Evolutionary conservation across 2,888 invertebrate genomes (phyloP), one percentile per base, ranked within the genome.

Genomic region (Hedya salicella): DNA sequence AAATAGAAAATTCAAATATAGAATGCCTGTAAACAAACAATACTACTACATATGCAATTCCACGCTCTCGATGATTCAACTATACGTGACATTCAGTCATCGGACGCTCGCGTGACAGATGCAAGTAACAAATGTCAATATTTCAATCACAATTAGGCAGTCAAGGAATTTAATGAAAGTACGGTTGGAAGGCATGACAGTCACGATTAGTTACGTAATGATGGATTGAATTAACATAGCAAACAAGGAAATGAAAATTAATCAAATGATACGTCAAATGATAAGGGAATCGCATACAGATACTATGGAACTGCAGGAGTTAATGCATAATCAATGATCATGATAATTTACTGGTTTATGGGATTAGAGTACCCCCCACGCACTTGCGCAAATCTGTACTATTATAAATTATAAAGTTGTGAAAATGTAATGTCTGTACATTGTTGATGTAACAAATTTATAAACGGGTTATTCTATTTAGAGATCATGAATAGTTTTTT

Each of bases 161-260:
- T 25, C 57, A 14, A 30, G 56, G 63, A 49, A 63, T 63, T 48
- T 42, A 63, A 63, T 56, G 63, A 63, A 49, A 63, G 63, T 49
- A 14, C n/a, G 48, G 36, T 30, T n/a, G 40, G 13, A 48, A 62
- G 42, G 30, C 53, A 50, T 30, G n/a, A 50, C 30, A 52, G 56
- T 25, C 56, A 56, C 56, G 56, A 56, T 56, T 44, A 36, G 9
- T 36, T 36, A 56, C 42, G 56, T 42, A 44, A 56, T 30, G 52
- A 17, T 13, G 16, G 25, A 36, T 36, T 11, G 13, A 21, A 30
- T 56, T 30, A 56, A 30, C 56, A 56, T 44, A 42, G 25, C 40
- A 11, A 5, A 25, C 14, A 40, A 56, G 42, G 9, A 39, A 42
- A 14, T 14, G 56, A 42, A 11, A 13, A 17, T 56, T 25, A 25